phyloP scores from a whole-genome alignment of 2,888 invertebrate genomes.

The Drosophila helvetica region DNA sequence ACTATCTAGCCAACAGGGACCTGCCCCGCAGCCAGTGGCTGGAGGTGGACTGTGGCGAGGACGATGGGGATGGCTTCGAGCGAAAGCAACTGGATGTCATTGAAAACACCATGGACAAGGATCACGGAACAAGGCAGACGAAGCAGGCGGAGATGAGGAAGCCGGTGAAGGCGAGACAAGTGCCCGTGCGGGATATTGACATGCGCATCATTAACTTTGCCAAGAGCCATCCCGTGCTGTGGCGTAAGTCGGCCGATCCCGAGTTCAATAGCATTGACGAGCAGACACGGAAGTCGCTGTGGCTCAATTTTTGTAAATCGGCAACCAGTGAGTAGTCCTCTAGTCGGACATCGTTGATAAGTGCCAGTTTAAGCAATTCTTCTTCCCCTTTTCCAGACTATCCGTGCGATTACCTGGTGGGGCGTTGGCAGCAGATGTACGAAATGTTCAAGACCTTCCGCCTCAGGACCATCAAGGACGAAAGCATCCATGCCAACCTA shows the following conservation, averaged over 20 bases:
- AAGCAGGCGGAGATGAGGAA: slow-evolving; percentile 30
- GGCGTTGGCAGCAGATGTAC: slow-evolving; percentile 81
- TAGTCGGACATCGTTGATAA: not conserved
- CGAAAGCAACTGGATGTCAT: slow-evolving; percentile 76
- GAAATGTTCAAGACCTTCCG: slow-evolving; percentile 82
- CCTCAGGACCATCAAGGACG: slow-evolving; percentile 77
- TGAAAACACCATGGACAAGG: slow-evolving; percentile 66
- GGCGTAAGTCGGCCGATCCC: slow-evolving; percentile 78
- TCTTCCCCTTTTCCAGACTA: slow-evolving; percentile 46
- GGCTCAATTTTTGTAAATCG: slow-evolving; percentile 78
- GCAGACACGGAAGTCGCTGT: slow-evolving; percentile 74
- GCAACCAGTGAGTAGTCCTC: slow-evolving; percentile 66
- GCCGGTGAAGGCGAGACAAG: slow-evolving; percentile 62
- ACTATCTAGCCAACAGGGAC: slow-evolving; percentile 78
- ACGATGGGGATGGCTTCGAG: slow-evolving; percentile 73
- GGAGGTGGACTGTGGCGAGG: slow-evolving; percentile 77
- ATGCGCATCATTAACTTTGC: slow-evolving; percentile 80
- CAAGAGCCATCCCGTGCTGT: slow-evolving; percentile 81
- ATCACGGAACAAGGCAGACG: slow-evolving; percentile 1
- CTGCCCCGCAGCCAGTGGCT: slow-evolving; percentile 71
- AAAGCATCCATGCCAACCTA: slow-evolving; percentile 67
- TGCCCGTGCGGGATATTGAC: slow-evolving; percentile 67
- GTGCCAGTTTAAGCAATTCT: not conserved
- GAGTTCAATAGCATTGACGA: slow-evolving; percentile 78
- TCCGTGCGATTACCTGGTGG: slow-evolving; percentile 73